Evolutionary conservation across 2,888 invertebrate species (phyloP).

Genomic region (Andrena marginata): DNA sequence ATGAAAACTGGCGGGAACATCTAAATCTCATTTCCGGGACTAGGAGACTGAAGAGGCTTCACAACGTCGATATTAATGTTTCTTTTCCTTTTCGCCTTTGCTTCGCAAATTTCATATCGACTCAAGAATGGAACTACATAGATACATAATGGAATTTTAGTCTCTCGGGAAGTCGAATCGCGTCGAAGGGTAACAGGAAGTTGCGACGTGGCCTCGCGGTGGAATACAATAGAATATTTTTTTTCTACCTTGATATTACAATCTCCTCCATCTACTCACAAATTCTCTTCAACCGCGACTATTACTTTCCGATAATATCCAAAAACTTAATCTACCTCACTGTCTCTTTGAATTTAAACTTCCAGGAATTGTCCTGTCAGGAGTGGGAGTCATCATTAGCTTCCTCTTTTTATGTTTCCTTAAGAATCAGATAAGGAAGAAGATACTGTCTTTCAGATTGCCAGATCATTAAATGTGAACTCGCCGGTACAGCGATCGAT

Average conservation of each 20-base stretch:
- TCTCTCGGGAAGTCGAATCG: slow-evolving; percentile 19
- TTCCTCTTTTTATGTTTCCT: no score
- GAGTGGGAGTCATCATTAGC: no score
- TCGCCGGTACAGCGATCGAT: no score
- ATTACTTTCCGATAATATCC: no score
- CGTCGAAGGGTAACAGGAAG: slow-evolving; percentile 25
- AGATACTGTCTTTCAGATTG: no score
- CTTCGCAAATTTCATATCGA: slow-evolving; percentile 14
- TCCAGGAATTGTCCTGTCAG: no score
- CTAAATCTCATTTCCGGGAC: slow-evolving; percentile 51
- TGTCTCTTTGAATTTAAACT: no score
- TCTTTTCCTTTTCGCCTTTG: neutral
- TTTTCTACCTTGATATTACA: no score
- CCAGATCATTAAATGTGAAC: no score
- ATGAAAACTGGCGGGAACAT: slow-evolving; percentile 17
- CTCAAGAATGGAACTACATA: neutral
- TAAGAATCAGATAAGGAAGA: no score
- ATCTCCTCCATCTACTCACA: no score
- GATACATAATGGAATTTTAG: slow-evolving; percentile 27
- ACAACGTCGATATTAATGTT: slow-evolving; percentile 1
- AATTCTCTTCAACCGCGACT: neutral
- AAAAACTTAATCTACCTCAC: no score
- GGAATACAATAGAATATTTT: slow-evolving; percentile 20
- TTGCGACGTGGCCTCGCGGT: slow-evolving; percentile 21
- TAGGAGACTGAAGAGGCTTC: slow-evolving; percentile 55